A percentile compares a stretch with the other conserved stretches of the same genome.
Evolutionary conservation across 37 sponge, comb jelly and placozoan genomes (phyloP).

Genomic region (Mnemiopsis leidyi): DNA sequence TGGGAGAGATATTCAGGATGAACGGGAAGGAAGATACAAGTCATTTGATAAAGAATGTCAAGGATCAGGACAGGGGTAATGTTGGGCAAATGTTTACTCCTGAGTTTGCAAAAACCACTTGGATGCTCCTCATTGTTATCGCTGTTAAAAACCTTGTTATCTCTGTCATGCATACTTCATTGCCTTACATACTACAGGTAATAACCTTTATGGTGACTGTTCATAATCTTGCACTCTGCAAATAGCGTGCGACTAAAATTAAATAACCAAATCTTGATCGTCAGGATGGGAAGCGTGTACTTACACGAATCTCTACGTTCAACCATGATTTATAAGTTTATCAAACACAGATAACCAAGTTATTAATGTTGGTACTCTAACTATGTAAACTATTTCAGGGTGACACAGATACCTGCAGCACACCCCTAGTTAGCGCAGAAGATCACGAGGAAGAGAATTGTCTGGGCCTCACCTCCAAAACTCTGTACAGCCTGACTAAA

Average conservation of each 20-base stretch:
- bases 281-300: no score
- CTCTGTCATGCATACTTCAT: background rate
- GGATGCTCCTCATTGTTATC: background rate
- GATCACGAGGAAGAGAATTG: background rate
- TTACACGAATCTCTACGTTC: background rate
- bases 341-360: no score
- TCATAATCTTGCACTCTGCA: no score
- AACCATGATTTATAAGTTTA: no score
- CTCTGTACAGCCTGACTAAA: conserved; percentile 9
- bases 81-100: background rate
- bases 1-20: conserved; percentile 12
- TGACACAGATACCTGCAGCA: background rate
- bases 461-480: background rate
- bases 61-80: background rate
- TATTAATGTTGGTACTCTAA: no score
- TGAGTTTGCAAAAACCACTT: conserved; percentile 18
- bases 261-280: no score
- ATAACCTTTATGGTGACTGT: no score
- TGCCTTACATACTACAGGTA: conserved; percentile 40
- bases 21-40: background rate
- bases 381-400: background rate
- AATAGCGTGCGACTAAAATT: no score
- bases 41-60: background rate
- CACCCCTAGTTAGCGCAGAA: background rate
- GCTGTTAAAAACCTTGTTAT: conserved; percentile 2